Evolutionary conservation across 1,140 invertebrate species (phyloP).

Genomic region (Drosophila lini): DNA sequence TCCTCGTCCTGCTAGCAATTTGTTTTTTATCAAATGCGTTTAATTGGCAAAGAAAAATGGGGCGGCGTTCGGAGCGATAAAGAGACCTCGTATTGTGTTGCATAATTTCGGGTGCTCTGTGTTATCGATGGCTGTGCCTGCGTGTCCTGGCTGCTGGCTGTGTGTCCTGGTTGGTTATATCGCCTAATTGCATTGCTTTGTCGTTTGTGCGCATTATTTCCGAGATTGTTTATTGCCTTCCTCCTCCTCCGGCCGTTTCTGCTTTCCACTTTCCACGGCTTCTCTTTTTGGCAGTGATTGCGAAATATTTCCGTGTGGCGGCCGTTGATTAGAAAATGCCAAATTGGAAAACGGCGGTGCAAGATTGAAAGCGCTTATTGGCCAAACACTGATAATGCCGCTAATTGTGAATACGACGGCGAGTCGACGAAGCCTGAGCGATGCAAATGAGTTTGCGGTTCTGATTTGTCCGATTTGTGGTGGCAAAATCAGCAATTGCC

Average conservation of each 20-base stretch:
- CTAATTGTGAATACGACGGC: conserved; percentile 15
- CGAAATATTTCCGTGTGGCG: conserved; percentile 21
- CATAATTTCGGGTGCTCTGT: conserved; percentile 41
- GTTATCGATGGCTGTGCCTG: conserved; percentile 3
- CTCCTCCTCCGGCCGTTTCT: not conserved
- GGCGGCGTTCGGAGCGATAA: conserved; percentile 13
- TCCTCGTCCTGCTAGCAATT: conserved; percentile 35
- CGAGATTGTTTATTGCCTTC: conserved; percentile 46
- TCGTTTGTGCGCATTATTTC: conserved; percentile 54
- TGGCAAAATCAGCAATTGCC: no score
- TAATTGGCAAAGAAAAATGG: conserved; percentile 70
- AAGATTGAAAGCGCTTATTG: conserved; percentile 27
- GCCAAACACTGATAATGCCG: conserved; percentile 12
- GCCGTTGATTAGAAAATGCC: conserved; percentile 38
- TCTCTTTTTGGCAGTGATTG: conserved; percentile 20
- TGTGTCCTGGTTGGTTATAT: conserved; percentile 24
- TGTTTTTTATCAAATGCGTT: conserved; percentile 76
- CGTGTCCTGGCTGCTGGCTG: conserved; percentile 1
- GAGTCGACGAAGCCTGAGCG: not conserved
- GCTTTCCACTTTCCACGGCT: not conserved
- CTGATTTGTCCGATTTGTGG: not conserved
- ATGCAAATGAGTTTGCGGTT: conserved; percentile 5
- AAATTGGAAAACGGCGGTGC: conserved; percentile 26
- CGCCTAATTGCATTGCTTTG: conserved; percentile 61
- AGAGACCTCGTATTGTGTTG: conserved; percentile 47